Evolutionary conservation across 2,113 vertebrate species (phyloP).

Genomic region (Nibea albiflora): DNA sequence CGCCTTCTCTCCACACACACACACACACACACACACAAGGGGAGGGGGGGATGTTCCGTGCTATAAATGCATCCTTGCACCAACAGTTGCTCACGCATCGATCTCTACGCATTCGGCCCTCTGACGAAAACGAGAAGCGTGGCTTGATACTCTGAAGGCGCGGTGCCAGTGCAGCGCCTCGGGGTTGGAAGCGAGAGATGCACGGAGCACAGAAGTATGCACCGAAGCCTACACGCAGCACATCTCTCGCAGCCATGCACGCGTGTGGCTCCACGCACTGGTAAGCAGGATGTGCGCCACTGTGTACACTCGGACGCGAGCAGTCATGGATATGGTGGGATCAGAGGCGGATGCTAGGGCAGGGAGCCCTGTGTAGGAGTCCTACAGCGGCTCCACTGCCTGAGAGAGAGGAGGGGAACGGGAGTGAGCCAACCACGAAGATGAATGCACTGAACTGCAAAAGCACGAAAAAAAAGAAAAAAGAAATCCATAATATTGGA

Average conservation of each 20-base stretch:
- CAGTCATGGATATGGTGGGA: slow-evolving; percentile 53
- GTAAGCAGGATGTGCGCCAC: slow-evolving; percentile 60
- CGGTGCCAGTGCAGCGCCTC: slow-evolving; percentile 53
- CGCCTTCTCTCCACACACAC: neutral
- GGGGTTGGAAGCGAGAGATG: slow-evolving; percentile 48
- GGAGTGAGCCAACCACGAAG: neutral
- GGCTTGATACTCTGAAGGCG: slow-evolving; percentile 39
- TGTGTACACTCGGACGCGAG: slow-evolving; percentile 54
- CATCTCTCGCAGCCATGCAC: slow-evolving; percentile 40
- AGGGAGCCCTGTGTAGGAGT: slow-evolving; percentile 35
- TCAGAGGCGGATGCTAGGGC: slow-evolving; percentile 53
- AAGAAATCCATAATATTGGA: neutral
- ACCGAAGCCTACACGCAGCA: slow-evolving; percentile 40
- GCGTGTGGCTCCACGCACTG: slow-evolving; percentile 66
- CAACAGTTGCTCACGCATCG: slow-evolving; percentile 62
- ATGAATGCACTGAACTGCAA: slow-evolving; percentile 3
- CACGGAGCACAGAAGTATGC: slow-evolving; percentile 47
- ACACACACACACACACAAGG: no score
- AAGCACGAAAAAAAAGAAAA: neutral
- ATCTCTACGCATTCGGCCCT: slow-evolving; percentile 54
- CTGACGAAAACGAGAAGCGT: slow-evolving; percentile 50
- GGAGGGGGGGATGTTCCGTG: neutral
- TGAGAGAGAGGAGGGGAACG: neutral
- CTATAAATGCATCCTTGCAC: slow-evolving; percentile 31
- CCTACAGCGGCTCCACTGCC: slow-evolving; percentile 20